Evolutionary conservation across 2,888 invertebrate genomes (phyloP), one percentile per base, ranked within the genome.

Genomic region (Koerneria pararmatus): DNA sequence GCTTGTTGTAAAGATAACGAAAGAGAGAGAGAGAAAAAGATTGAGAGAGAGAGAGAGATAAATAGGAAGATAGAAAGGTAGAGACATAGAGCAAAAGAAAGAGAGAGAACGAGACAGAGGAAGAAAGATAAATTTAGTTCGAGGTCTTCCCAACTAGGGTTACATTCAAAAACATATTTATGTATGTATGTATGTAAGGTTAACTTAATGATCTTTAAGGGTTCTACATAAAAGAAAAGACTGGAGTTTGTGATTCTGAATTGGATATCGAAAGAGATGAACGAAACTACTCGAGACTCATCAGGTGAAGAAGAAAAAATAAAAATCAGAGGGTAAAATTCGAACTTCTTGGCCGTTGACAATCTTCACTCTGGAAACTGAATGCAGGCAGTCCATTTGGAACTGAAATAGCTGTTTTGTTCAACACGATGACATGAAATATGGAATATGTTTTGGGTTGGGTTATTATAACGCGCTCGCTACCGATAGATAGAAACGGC

Each of bases 311-410:
- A 22, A 22, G n/a, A 27, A n/a, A 51, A 51, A 11, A n/a, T 51
- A 51, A 22, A 27, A 51, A 22, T 22, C 5, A 8, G n/a, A 22
- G 22, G 5, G n/a, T 8, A 51, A 11, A 22, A 24, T 41, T 15
- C 53, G 2, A 24, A 63, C 71, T 58, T 72, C 73, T 2, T 60
- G 56, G 51, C 75, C 77, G 61, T 73, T 64, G 60, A 69, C 54
- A 19, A 73, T 69, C 46, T 70, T 59, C n/a, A 73, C 46, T 22
- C 73, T 68, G 31, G 69, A 41, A 46, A 61, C 66, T 29, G 67
- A 59, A n/a, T 71, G 68, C 19, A 68, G 68, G 53, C 69, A 72
- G 31, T 74, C 71, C 49, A 75, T 59, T 60, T 71, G 67, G 24
- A 77, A 65, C 71, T 76, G 58, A 51, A 69, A 37, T 31, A 0